These are phyloP conservation scores for Caenorhabditis sulstoni DNA, from an alignment of 2,888 invertebrate species.

Conservation along the genomic window DNA sequence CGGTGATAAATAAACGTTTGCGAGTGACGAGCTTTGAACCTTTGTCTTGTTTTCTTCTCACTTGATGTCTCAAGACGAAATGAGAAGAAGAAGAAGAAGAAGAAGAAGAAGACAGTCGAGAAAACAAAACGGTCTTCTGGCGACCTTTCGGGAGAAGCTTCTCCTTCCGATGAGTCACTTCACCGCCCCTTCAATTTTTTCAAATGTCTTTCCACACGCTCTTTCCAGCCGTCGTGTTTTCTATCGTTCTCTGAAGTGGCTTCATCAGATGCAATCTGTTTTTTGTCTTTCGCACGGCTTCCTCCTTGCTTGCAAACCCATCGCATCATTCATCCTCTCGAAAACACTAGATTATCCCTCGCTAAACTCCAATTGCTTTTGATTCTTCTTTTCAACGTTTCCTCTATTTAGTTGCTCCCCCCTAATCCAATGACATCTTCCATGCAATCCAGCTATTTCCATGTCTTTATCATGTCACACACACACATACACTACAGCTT, in stretches of 20 bases:
- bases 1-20: conserved; percentile 20
- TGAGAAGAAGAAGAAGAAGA: conserved; percentile 1
- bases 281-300: conserved; percentile 32
- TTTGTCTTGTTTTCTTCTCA: conserved; percentile 24
- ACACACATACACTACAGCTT: conserved; percentile 30
- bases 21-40: conserved; percentile 37
- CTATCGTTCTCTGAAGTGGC: conserved; percentile 16
- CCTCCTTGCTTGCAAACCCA: conserved; percentile 22
- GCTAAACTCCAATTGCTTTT: conserved; percentile 7
- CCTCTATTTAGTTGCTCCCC: conserved; percentile 26
- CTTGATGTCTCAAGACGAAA: conserved; percentile 24
- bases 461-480: conserved; percentile 33
- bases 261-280: conserved; percentile 20
- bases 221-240: too few species aligned
- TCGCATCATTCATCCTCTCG: conserved; percentile 12
- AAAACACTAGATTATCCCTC: conserved; percentile 14
- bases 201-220: too few species aligned
- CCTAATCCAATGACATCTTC: conserved; percentile 33
- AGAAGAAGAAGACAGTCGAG: conserved; percentile 7
- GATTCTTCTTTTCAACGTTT: conserved; percentile 9
- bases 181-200: conserved; percentile 9
- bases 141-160: conserved; percentile 8
- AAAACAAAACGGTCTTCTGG: conserved; percentile 15
- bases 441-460: conserved; percentile 37
- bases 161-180: not conserved